Evolutionary conservation across 1,140 invertebrate species (phyloP).

Genomic region (Caenorhabditis tropicalis): DNA sequence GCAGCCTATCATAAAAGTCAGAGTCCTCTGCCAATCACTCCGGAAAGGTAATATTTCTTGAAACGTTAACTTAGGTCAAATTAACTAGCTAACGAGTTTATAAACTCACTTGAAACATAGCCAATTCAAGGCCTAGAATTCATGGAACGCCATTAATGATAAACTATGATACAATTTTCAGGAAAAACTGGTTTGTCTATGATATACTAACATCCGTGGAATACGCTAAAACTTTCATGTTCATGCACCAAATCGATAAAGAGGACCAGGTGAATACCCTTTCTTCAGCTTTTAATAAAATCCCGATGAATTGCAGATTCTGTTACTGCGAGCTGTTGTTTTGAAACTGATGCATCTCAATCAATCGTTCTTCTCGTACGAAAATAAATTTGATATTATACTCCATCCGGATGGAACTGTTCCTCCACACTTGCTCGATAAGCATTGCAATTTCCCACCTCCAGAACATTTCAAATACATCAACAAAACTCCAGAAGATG

Average conservation of each 20-base stretch:
- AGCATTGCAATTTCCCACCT: background rate
- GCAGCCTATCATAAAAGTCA: background rate
- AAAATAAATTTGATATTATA: slow-evolving; percentile 42
- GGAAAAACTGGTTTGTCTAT: slow-evolving; percentile 44
- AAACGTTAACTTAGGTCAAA: too few species aligned
- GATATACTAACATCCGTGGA: slow-evolving; percentile 32
- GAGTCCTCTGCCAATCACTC: background rate
- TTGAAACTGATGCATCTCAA: slow-evolving; percentile 20
- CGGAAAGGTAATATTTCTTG: background rate
- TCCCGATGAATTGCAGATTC: background rate
- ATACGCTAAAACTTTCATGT: slow-evolving; percentile 45
- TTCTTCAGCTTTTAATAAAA: background rate
- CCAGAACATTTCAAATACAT: background rate
- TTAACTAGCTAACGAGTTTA: too few species aligned
- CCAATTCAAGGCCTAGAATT: too few species aligned
- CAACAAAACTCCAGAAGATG: background rate
- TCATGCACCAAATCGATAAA: slow-evolving; percentile 5
- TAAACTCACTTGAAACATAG: too few species aligned
- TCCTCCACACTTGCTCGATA: background rate
- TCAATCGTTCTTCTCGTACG: slow-evolving; percentile 42
- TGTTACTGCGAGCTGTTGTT: background rate
- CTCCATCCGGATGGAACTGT: slow-evolving; percentile 42
- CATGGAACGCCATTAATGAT: too few species aligned
- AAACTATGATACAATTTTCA: too few species aligned
- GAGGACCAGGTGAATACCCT: background rate